Percentiles rank a stretch among this genome's conserved stretches.
phyloP scores from a whole-genome alignment of 2,888 invertebrate genomes.

The Hypolimnas misippus region DNA sequence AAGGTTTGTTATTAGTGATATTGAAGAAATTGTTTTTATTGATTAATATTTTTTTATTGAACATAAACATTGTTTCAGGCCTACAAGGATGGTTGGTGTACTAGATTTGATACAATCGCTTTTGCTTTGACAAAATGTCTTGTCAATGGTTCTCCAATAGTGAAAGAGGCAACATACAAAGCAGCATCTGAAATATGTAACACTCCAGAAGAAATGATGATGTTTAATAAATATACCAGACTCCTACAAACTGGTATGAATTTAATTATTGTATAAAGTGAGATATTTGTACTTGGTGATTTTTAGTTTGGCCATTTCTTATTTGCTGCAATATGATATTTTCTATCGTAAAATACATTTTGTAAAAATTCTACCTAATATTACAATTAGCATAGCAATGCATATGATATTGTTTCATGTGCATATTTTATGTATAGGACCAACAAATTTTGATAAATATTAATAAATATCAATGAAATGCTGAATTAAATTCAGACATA shows the following conservation, averaged over 20 bases:
- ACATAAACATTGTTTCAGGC: slow-evolving; percentile 59
- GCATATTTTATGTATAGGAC: too few relatives aligned
- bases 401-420: too few relatives aligned
- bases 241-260: slow-evolving; percentile 72
- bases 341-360: too few relatives aligned
- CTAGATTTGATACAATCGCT: slow-evolving; percentile 84
- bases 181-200: slow-evolving; percentile 82
- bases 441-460: too few relatives aligned
- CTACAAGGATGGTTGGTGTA: slow-evolving; percentile 76
- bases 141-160: slow-evolving; percentile 56
- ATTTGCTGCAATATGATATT: too few relatives aligned
- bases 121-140: slow-evolving; percentile 86
- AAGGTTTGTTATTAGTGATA: slow-evolving; percentile 54
- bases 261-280: slow-evolving; percentile 5
- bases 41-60: background rate
- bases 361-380: too few relatives aligned
- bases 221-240: slow-evolving; percentile 85
- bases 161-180: slow-evolving; percentile 82
- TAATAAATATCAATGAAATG: too few relatives aligned
- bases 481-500: too few relatives aligned
- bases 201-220: slow-evolving; percentile 86
- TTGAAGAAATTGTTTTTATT: background rate
- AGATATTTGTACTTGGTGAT: background rate
- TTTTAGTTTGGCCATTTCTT: too few relatives aligned
- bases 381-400: too few relatives aligned